Evolutionary conservation across 2,888 invertebrate species (phyloP).

Genomic region (Drepanosiphum platanoidis): DNA sequence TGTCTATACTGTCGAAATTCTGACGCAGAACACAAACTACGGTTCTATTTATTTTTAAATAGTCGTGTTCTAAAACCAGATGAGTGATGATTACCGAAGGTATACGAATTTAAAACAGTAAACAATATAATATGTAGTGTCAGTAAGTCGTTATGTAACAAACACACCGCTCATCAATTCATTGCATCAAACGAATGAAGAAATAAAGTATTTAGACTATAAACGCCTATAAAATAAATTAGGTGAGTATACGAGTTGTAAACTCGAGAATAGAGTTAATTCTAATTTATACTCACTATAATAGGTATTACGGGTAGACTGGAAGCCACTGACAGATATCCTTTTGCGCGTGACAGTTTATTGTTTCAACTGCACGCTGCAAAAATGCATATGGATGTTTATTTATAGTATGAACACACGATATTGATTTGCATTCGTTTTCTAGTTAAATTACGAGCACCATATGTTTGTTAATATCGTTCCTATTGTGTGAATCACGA

Average conservation of each 20-base stretch:
- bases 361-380: slow-evolving; percentile 40
- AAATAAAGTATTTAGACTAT: too few relatives aligned
- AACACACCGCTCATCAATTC: too few relatives aligned
- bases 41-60: slow-evolving; percentile 19
- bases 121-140: too few relatives aligned
- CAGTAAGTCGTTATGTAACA: too few relatives aligned
- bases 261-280: too few relatives aligned
- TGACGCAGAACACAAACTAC: background rate
- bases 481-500: slow-evolving; percentile 20
- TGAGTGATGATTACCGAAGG: background rate
- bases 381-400: slow-evolving; percentile 6
- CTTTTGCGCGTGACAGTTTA: slow-evolving; percentile 24
- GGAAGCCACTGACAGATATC: background rate
- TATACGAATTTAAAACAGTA: slow-evolving; percentile 8
- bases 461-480: slow-evolving; percentile 31
- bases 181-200: too few relatives aligned
- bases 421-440: slow-evolving; percentile 45
- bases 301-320: too few relatives aligned
- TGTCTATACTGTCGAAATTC: background rate
- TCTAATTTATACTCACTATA: background rate
- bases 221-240: too few relatives aligned
- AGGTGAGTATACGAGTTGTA: too few relatives aligned
- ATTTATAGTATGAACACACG: slow-evolving; percentile 18
- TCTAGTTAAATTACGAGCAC: slow-evolving; percentile 10
- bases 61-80: slow-evolving; percentile 20